Conservation (phyloP, 2,888 invertebrate genomes). For the Ophion ventricosus region DNA sequence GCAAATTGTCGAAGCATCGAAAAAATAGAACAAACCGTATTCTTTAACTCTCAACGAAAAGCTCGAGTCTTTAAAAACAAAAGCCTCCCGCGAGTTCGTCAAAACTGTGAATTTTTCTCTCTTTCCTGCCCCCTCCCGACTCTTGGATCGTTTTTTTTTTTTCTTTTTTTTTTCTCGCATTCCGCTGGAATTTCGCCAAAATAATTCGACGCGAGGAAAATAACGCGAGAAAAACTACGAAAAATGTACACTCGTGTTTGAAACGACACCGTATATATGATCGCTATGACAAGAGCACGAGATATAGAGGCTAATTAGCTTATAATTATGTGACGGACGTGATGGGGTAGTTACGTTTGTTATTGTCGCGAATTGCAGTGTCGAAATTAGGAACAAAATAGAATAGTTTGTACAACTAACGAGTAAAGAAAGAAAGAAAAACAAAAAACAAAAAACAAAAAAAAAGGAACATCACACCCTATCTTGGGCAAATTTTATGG, state of each 20-base stretch:
- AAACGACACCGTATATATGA: slow-evolving; percentile 15
- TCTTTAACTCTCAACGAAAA: too few species aligned
- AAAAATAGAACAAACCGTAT: too few species aligned
- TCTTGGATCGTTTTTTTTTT: too few species aligned
- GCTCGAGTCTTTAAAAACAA: too few species aligned
- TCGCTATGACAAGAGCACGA: slow-evolving; percentile 55
- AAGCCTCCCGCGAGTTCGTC: too few species aligned
- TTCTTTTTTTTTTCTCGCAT: too few species aligned
- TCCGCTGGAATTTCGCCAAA: too few species aligned
- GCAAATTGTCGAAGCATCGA: too few species aligned
- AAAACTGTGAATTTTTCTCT: too few species aligned
- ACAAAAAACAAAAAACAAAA: not conserved
- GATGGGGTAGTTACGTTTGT: slow-evolving; percentile 53
- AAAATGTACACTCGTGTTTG: slow-evolving; percentile 8
- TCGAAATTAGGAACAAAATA: slow-evolving; percentile 27
- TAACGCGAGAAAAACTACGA: not conserved
- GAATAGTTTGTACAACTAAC: slow-evolving; percentile 47
- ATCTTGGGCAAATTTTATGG: slow-evolving; percentile 23
- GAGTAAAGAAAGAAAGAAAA: slow-evolving; percentile 6
- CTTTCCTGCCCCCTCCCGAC: too few species aligned
- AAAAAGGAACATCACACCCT: slow-evolving; percentile 13
- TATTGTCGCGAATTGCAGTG: slow-evolving; percentile 46
- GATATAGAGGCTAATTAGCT: slow-evolving; percentile 80
- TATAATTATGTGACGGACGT: slow-evolving; percentile 69
- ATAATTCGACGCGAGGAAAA: slow-evolving; percentile 30